A percentile compares a stretch with the other conserved stretches of the same genome.
These are phyloP conservation scores for Rostratula benghalensis DNA, from an alignment of 2,113 vertebrate genomes.

Conservation along the genomic window DNA sequence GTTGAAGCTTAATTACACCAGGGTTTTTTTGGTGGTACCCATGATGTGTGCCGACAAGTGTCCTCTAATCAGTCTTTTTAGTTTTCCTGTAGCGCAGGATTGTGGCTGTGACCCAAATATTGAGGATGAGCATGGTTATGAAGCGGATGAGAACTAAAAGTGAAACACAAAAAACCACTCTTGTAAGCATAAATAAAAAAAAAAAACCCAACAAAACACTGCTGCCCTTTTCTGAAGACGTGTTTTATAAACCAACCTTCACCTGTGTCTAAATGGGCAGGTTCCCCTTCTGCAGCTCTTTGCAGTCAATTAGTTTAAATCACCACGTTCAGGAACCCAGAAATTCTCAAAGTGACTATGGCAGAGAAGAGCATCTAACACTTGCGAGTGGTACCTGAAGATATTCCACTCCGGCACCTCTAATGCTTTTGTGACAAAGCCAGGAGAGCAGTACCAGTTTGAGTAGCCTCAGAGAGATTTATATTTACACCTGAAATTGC, in stretches of 20 bases:
- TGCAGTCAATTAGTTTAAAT: not conserved
- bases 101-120: conserved; percentile 87
- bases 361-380: not conserved
- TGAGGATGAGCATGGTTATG: conserved; percentile 83
- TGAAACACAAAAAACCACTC: not conserved
- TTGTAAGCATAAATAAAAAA: not conserved
- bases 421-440: not conserved
- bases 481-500: not conserved
- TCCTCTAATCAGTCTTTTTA: conserved; percentile 76
- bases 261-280: not conserved
- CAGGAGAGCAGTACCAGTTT: not conserved
- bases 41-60: not conserved
- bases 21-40: not conserved
- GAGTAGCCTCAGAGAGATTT: not conserved
- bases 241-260: not conserved
- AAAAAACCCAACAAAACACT: not conserved
- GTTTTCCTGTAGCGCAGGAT: conserved; percentile 82
- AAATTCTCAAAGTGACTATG: not conserved
- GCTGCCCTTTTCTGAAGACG: not conserved
- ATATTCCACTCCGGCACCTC: not conserved
- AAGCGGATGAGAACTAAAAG: conserved; percentile 87
- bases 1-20: not conserved
- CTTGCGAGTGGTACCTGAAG: not conserved
- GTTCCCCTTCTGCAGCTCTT: not conserved
- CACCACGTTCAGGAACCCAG: not conserved